These are phyloP conservation scores for Tragelaphus buxtoni DNA, from an alignment of 2,113 vertebrate genomes.

Conservation along the genomic window DNA sequence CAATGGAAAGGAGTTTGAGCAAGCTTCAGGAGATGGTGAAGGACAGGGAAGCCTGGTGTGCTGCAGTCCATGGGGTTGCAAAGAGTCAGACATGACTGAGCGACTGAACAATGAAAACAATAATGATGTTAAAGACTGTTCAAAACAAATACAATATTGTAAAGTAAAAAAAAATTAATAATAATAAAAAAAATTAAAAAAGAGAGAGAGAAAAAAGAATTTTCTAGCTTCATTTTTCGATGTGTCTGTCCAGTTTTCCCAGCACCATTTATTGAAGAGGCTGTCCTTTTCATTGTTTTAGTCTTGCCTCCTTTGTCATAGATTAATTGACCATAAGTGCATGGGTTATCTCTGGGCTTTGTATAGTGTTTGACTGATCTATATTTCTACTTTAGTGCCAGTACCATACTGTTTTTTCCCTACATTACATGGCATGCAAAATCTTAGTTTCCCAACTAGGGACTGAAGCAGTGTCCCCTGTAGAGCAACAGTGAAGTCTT, in stretches of 20 bases:
- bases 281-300: not conserved
- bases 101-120: not conserved
- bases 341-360: not conserved
- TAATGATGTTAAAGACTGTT: not conserved
- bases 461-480: not conserved
- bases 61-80: not conserved
- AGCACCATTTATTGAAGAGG: not conserved
- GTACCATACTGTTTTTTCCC: not conserved
- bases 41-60: not conserved
- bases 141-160: too few species aligned
- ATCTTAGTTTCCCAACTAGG: not conserved
- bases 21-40: not conserved
- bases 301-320: not conserved
- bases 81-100: not conserved
- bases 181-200: too few species aligned
- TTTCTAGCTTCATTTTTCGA: not conserved
- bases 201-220: not conserved
- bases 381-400: not conserved
- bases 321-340: not conserved
- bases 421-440: not conserved
- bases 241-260: not conserved
- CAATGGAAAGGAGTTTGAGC: not conserved
- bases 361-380: not conserved
- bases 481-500: not conserved
- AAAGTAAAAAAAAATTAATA: too few species aligned